phyloP scores from a whole-genome alignment of 2,797 vertebrate species.

The Psittacula derbiana region DNA sequence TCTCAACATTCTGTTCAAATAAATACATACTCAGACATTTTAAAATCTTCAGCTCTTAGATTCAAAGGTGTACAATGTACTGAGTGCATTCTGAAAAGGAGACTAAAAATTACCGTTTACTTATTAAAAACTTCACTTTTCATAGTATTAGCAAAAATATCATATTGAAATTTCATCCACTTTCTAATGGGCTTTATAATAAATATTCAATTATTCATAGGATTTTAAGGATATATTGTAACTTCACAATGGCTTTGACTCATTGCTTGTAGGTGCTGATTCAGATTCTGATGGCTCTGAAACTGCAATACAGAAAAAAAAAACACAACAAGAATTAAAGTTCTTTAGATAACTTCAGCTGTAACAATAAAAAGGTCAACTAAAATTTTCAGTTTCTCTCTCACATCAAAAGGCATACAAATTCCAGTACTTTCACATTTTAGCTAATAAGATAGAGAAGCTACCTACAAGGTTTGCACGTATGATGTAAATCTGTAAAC shows the following conservation, averaged over 20 bases:
- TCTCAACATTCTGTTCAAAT: background rate
- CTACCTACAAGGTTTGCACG: background rate
- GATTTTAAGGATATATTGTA: background rate
- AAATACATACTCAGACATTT: background rate
- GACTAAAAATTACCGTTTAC: background rate
- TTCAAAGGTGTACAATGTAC: background rate
- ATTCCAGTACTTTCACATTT: background rate
- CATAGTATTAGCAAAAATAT: background rate
- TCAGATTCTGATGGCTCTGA: background rate
- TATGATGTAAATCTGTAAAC: background rate
- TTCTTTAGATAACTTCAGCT: background rate
- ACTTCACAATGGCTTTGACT: background rate
- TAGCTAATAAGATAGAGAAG: background rate
- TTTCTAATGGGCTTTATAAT: background rate
- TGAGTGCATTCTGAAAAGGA: background rate
- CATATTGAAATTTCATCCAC: background rate
- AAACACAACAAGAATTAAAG: background rate
- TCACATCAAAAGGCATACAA: background rate
- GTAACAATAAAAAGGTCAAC: background rate
- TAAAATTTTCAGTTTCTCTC: background rate
- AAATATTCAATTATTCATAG: background rate
- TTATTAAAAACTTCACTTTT: background rate
- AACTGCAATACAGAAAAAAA: constrained; percentile 34
- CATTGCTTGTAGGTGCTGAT: background rate
- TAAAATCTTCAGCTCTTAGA: background rate